phyloP scores from a whole-genome alignment of 2,888 invertebrate species.

The Lasioglossum vierecki region DNA sequence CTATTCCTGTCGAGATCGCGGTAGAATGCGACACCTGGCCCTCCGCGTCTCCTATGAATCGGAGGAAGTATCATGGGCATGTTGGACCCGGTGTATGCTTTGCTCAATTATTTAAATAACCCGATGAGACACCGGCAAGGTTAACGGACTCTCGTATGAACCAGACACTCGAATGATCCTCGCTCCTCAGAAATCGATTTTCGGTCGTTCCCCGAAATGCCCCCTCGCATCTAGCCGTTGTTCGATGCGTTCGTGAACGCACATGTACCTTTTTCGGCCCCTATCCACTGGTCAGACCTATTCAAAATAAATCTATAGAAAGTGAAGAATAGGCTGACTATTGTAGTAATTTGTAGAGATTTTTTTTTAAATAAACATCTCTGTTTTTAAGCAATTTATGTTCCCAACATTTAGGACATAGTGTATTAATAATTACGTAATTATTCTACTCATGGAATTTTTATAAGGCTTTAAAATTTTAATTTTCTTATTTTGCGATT shows the following conservation, averaged over 20 bases:
- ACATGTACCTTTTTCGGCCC: not conserved
- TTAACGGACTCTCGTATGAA: conserved; percentile 51
- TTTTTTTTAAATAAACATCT: no score
- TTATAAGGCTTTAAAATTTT: not conserved
- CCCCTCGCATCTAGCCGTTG: not conserved
- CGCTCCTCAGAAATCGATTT: conserved; percentile 10
- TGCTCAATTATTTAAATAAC: conserved; percentile 49
- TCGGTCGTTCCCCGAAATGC: conserved; percentile 1
- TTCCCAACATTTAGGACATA: not conserved
- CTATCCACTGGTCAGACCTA: not conserved
- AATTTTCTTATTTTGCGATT: not conserved
- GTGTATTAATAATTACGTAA: not conserved
- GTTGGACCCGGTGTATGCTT: conserved; percentile 22
- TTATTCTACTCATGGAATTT: not conserved
- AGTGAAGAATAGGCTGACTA: no score
- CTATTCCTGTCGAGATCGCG: conserved; percentile 50
- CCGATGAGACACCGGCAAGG: conserved; percentile 37
- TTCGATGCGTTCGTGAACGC: not conserved
- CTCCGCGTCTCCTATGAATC: conserved; percentile 11
- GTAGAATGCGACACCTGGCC: conserved; percentile 52
- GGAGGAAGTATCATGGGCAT: conserved; percentile 23
- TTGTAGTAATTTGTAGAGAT: no score
- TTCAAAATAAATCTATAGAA: not conserved
- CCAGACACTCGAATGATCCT: conserved; percentile 24
- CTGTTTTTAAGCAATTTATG: no score